A percentile compares a stretch with the other conserved stretches of the same genome.
Conservation (phyloP, 2,113 vertebrate genomes). For the Australoheros scitulus region DNA sequence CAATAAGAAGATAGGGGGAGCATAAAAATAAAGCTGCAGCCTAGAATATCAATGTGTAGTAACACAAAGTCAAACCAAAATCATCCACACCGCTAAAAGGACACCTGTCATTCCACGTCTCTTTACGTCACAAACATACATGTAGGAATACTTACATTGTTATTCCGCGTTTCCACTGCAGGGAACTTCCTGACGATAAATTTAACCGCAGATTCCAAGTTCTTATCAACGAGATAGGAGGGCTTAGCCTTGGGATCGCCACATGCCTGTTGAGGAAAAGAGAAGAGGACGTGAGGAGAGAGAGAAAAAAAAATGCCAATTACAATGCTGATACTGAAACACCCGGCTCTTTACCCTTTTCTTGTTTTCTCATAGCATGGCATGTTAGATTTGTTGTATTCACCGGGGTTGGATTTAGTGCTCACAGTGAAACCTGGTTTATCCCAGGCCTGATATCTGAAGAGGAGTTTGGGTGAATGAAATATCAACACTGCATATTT, state of each 20-base stretch:
- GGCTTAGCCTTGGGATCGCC: slow-evolving; percentile 99
- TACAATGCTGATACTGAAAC: slow-evolving; percentile 2
- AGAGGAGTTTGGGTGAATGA: neutral
- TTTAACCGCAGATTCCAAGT: slow-evolving; percentile 97
- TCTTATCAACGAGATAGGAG: slow-evolving; percentile 98
- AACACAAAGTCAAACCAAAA: neutral
- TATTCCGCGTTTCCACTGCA: slow-evolving; percentile 96
- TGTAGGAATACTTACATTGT: slow-evolving; percentile 88
- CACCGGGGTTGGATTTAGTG: slow-evolving; percentile 19
- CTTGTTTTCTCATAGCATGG: neutral
- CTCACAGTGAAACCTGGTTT: slow-evolving; percentile 56
- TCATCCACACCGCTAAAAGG: neutral
- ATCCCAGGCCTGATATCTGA: slow-evolving; percentile 14
- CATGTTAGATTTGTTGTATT: slow-evolving; percentile 42
- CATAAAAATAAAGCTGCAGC: neutral
- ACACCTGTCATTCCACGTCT: neutral
- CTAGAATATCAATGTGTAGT: neutral
- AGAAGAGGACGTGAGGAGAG: slow-evolving; percentile 28
- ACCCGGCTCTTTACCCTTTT: neutral
- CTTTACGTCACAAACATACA: neutral
- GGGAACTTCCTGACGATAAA: slow-evolving; percentile 99
- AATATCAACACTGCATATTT: slow-evolving; percentile 25
- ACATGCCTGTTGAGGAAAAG: slow-evolving; percentile 82
- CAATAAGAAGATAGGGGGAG: neutral
- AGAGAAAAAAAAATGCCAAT: neutral